Evolutionary conservation across 2,888 invertebrate species (phyloP), one percentile per base, ranked within the genome.

Genomic region (Xanthostigma xanthostigma): DNA sequence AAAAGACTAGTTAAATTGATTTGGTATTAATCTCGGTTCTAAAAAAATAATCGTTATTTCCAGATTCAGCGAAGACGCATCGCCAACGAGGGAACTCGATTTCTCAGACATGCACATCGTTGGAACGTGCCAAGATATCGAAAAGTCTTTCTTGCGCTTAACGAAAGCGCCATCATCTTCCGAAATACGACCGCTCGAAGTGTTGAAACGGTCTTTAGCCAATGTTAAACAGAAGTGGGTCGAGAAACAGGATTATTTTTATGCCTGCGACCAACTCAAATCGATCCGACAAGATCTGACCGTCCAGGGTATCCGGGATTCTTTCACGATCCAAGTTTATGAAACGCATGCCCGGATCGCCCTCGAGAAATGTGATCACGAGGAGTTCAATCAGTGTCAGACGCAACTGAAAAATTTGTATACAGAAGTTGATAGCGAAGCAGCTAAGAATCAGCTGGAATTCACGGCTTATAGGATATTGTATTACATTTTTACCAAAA

Each of bases 371-470:
- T 92, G 93, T 46, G 98, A 98, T 64, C 94, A 95, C 65, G 96
- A 95, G 64, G 98, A 99, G 66, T 98, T 97, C 65, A 99, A 99
- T 74, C 97, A 98, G 68, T 99, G 98, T 65, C 98, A 98, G 71
- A 94, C 95, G 11, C 98, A 99, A 70, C 74, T 99, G 47, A 91
- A 91, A 73, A 87, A 91, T 78, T 75, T 99, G 36, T 98, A 98
- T 66, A 70, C 78, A 54, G 90, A 91, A 66, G 69, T 86, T 51
- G 83, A 81, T 36, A 74, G 79, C 27, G 27, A 27, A 27, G 27
- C 27, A 6, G 75, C 75, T 51, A 72, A 71, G 44, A 89, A 95
- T 72, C 75, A 80, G 53, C 76, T 85, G 54, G 98, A 99, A 70
- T 99, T 99, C 69, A 85, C 86, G 46, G 94, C 95, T 46, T 99